Evolutionary conservation across 2,888 invertebrate species (phyloP), one percentile per base, ranked within the genome.

Genomic region (Geophilus truncorum): DNA sequence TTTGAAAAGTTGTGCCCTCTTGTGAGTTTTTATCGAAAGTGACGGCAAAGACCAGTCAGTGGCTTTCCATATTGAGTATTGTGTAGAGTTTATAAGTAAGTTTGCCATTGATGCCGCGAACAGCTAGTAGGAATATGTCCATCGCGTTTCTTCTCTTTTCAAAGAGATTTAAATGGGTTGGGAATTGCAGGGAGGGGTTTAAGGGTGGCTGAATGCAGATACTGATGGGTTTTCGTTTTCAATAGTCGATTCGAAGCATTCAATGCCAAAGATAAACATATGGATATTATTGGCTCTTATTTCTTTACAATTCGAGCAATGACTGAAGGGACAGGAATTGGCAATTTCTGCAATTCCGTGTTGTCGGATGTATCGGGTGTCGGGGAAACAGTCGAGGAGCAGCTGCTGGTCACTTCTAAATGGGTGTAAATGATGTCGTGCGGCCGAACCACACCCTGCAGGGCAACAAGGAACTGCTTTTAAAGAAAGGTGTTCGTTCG

Each of bases 141-240:
- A 25, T 62, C 62, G 62, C 7, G 25, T 45, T 45, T 45, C 62
- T 62, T 15, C 62, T 62, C 28, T 62, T 62, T 23, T 25, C 7
- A 62, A 62, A 62, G 9, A 23, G 62, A 62, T 62, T 62, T 62
- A 62, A 62, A 62, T 62, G 62, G 62, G 28, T 62, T 62, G 62
- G 62, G 28, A 62, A 23, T 25, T 28, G 62, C 6, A 10, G 23
- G 25, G 7, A 62, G 1, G 15, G 23, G 18, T 57, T 18, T 23
- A 12, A 45, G 45, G 18, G 18, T 18, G 45, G 45, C 5, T 12
- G 45, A 12, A 32, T 32, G 45, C 4, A 45, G 45, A 45, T 45
- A 45, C n/a, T n/a, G 45, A 45, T 9, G 32, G 9, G 32, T 32
- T n/a, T 32, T 32, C 32, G 32, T 40, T 40, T 40, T n/a, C 45